Conservation (phyloP, 2,113 vertebrate species). For the Pampusana beccarii region DNA sequence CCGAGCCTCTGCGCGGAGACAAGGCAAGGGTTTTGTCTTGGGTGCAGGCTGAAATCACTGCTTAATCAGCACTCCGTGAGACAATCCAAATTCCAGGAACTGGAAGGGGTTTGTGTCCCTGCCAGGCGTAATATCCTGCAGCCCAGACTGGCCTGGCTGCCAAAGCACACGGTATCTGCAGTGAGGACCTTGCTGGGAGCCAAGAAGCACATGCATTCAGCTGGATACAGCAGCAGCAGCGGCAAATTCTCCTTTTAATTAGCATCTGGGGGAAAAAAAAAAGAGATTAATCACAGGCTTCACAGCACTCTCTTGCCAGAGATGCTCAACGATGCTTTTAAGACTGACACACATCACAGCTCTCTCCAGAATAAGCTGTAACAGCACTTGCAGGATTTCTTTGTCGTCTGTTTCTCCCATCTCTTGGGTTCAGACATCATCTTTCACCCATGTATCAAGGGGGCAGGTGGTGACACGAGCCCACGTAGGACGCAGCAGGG, state of each 20-base stretch:
- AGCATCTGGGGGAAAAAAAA: not conserved
- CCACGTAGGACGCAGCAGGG: not conserved
- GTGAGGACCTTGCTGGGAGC: constrained; percentile 47
- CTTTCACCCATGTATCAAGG: not conserved
- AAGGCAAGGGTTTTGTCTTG: constrained; percentile 41
- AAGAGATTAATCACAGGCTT: constrained; percentile 25
- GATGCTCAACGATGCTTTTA: not conserved
- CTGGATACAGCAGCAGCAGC: constrained; percentile 4
- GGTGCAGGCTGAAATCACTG: constrained; percentile 59
- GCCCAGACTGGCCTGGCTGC: constrained; percentile 73
- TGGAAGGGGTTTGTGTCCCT: constrained; percentile 60
- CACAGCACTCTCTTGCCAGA: not conserved
- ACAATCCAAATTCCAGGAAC: constrained; percentile 74
- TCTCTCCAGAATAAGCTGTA: not conserved
- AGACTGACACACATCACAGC: not conserved
- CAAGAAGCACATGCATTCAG: constrained; percentile 51
- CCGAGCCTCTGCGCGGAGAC: not conserved
- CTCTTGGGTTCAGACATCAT: not conserved
- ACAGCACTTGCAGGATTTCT: not conserved
- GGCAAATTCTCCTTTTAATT: constrained; percentile 24
- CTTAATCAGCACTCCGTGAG: constrained; percentile 64
- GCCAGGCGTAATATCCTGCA: constrained; percentile 72
- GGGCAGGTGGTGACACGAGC: not conserved
- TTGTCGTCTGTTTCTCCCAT: not conserved
- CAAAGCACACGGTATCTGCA: constrained; percentile 77